A percentile compares a stretch with the other conserved stretches of the same genome.
Conservation (phyloP, 2,888 invertebrate species). For the Leptothorax acervorum region DNA sequence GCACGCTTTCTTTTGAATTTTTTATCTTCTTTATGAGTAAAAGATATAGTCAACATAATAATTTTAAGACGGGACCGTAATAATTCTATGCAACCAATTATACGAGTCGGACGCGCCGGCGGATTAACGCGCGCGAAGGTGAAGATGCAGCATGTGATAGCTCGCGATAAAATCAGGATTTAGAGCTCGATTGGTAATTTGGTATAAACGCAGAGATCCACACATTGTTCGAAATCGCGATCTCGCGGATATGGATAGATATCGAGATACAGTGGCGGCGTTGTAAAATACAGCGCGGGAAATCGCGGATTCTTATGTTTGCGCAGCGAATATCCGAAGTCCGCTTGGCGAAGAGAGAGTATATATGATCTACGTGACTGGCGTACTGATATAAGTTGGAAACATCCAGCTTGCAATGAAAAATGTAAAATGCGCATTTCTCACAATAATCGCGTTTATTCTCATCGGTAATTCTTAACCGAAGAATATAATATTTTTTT, state of each 20-base stretch:
- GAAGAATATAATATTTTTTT: not conserved
- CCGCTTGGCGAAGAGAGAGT: no score
- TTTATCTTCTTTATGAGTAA: not conserved
- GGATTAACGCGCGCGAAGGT: constrained; percentile 13
- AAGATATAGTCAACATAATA: not conserved
- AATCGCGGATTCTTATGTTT: no score
- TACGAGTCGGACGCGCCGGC: not conserved
- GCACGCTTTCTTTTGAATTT: not conserved
- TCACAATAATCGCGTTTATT: not conserved
- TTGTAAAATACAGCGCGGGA: no score
- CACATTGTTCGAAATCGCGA: no score
- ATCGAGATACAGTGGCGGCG: no score
- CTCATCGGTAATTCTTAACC: not conserved
- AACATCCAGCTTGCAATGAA: not conserved
- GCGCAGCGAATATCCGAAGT: no score
- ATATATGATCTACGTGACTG: not conserved
- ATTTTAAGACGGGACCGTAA: not conserved
- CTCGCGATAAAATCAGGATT: constrained; percentile 33
- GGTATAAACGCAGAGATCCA: no score
- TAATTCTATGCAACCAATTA: not conserved
- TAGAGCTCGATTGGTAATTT: no score
- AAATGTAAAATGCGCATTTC: not conserved
- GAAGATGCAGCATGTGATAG: constrained; percentile 13
- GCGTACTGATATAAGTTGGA: not conserved
- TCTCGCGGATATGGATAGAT: no score